Base-by-base conservation (phyloP, 2,888 invertebrate species). In the Acrocyrtus sp. region DNA sequence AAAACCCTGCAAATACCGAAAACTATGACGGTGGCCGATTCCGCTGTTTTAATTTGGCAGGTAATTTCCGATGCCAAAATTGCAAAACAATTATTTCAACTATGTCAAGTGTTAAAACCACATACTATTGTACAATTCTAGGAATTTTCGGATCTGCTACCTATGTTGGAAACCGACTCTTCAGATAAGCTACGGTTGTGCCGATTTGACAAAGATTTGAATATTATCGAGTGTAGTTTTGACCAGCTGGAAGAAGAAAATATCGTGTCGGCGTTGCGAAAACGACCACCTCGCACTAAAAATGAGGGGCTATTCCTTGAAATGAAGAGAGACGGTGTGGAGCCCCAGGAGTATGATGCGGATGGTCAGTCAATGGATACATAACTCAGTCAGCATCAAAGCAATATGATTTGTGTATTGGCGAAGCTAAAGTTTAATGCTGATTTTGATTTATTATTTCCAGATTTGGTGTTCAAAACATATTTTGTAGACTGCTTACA, bases 181-280 rank as follows among this genome's bases (percentile, higher is more conserved):
- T 87, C 89, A 6, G 24, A 12, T 1, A 54, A 21, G 3, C 45
- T 76, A 81, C 88, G 93, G 4, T 85, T 94, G 26, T 92, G 93
- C 21, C 88, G 87, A 65, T 93, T 90, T 82, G 89, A 92, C 81
- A 87, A 87, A 63, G 84, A 85, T 51, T 86, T 86, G 70, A 90
- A 90, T 75, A 86, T 88, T 10, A 88, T 93, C 26, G 88, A 90
- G 75, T 87, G 88, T 74, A 91, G 90, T 67, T 90, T 90, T 81
- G 90, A 91, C 74, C 87, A 86, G 1, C 84, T 85, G 54, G 88
- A 89, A 47, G 84, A 88, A 3, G 85, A 87, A 51, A 73, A 83
- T 0, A 84, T 87, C 70, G 83, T 69, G 4, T 24, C 67, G 6
- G 72, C 58, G 0, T 22, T 78, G 4, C 73, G 72, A 27, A 53